Base-by-base conservation (phyloP, 2,888 invertebrate species). In the Aricia artaxerxes region DNA sequence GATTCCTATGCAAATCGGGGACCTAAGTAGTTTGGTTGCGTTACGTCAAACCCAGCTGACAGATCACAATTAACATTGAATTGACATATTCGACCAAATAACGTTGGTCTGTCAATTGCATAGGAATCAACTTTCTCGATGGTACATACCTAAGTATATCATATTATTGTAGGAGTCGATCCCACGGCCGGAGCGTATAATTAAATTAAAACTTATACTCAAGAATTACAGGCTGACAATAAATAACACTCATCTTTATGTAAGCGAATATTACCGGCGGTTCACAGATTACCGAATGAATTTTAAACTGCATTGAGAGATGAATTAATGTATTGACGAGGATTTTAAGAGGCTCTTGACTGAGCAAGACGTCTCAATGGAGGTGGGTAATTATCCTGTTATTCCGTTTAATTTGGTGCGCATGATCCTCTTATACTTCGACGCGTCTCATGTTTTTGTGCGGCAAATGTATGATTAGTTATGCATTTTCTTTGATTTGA, bases 341-440 rank as follows among this genome's bases (percentile, higher is more conserved):
- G 57, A 81, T 69, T 80, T 78, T 76, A 44, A 77, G 80, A 72
- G 57, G 24, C 77, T 76, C 77, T 81, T 80, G 79, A 77, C 77
- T 79, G 73, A 78, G 72, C 80, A 79, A 69, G 81, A 84, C 83
- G 84, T 82, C 82, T 86, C 83, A 85, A 86, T 85, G 85, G 85
- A 78, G 79, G 85, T 16, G 57, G 57, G 13, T 88, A 89, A 91
- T 92, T 90, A 91, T 87, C 86, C 84, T 81, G 84, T 92, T 90
- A 89, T 86, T 90, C 87, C 87, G 86, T 79, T 80, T 80, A 80
- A 82, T 80, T 80, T 81, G 81, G 78, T 77, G 73, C 80, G 77
- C 64, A 79, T 89, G 87, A 79, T 84, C 84, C 82, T 80, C 81
- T 85, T 87, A 85, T 85, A 88, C 83, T 83, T 84, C 85, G 84